Conservation (phyloP, 2,113 vertebrate genomes). For the Illadopsis cleaveri region DNA sequence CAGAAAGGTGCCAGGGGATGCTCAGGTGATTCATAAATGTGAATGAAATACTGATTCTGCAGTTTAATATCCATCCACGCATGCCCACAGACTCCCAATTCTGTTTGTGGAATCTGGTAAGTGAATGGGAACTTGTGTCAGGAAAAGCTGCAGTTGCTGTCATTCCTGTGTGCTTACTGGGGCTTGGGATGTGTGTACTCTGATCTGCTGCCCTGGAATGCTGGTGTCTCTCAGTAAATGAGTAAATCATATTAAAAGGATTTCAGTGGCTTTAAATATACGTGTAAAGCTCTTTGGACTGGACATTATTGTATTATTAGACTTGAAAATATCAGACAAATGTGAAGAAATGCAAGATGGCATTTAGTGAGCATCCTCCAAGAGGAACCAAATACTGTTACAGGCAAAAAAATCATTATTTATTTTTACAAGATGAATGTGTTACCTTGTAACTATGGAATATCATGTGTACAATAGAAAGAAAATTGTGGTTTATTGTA, state of each 20-base stretch:
- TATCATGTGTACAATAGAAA: not conserved
- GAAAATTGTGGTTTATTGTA: not conserved
- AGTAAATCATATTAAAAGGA: not conserved
- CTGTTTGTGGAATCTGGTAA: not conserved
- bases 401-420: accelerated
- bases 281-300: not conserved
- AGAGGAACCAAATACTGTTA: not conserved
- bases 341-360: not conserved
- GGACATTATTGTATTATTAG: not conserved
- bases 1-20: not conserved
- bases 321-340: not conserved
- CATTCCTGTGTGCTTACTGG: too few relatives aligned
- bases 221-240: not conserved
- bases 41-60: not conserved
- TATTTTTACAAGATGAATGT: not conserved
- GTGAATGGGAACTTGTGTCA: not conserved
- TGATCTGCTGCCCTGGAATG: not conserved
- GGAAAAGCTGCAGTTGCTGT: not conserved
- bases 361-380: not conserved
- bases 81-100: too few relatives aligned
- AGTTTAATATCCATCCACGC: not conserved
- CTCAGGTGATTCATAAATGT: not conserved
- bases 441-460: not conserved
- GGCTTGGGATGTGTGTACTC: not conserved
- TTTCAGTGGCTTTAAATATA: not conserved